Evolutionary conservation across 2,888 invertebrate genomes (phyloP), one percentile per base, ranked within the genome.

Genomic region (Brenthis hecate): DNA sequence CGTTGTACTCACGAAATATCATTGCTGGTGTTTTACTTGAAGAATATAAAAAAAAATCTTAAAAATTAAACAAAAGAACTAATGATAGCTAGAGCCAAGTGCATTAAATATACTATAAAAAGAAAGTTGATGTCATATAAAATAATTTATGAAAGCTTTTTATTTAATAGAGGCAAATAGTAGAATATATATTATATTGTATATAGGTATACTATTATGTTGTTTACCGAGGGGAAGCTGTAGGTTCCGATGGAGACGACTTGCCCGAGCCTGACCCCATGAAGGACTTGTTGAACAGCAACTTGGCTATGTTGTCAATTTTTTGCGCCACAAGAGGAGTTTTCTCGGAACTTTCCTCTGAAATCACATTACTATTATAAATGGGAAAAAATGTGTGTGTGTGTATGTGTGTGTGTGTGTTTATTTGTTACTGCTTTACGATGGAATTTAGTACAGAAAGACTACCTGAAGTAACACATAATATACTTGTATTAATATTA

Each of bases 221-320:
- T 23, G 2, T 6, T 1, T 60, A 92, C 92, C 86, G 89, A 19
- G 92, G 92, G 0, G 91, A 92, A 0, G 88, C 85, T 1, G 87
- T 81, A 0, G 85, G 82, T 51, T 92, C 92, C 3, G 88, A 86
- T 0, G 92, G 93, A 1, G 92, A 93, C 1, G 87, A 90, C 76
- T 92, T 93, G 1, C 90, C 90, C 3, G 93, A 92, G 0, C 89
- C 83, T 14, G 84, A 84, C 1, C 91, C 88, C 51, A 93, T 93
- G 53, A 93, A 74, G 1, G 93, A 91, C 83, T 94, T 94, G 88
- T 94, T 94, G 87, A 96, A 96, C 78, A 97, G 93, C 80, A 96
- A 87, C 84, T 96, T 96, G 36, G 96, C 96, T 69, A 97, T 88
- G 71, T 95, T 96, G 86, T 96, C 96, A 77, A 95, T 95, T 86